These are phyloP conservation scores for Pithys albifrons DNA, from an alignment of 2,113 vertebrate species.

Conservation along the genomic window DNA sequence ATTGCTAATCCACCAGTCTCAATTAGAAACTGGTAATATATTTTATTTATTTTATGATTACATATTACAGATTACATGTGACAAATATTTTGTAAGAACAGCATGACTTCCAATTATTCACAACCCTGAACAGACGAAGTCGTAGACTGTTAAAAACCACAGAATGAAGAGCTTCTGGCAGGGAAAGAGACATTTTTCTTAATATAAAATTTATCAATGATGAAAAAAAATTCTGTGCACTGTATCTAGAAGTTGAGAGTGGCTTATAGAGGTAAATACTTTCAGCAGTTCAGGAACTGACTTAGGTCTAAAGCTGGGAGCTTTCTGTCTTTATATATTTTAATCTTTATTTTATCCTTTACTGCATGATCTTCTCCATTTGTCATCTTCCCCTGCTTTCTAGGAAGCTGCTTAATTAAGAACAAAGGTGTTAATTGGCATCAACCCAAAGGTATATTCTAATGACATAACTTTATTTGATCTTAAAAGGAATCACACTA, in stretches of 20 bases:
- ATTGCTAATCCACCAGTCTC: not conserved
- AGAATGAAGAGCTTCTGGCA: not conserved
- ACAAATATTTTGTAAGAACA: conserved; percentile 19
- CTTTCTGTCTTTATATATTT: not conserved
- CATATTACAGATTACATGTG: not conserved
- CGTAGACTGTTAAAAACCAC: not conserved
- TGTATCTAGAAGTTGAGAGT: not conserved
- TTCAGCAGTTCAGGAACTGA: not conserved
- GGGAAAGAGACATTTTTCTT: not conserved
- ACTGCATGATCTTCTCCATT: not conserved
- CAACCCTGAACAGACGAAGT: not conserved
- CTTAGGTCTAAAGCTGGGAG: not conserved
- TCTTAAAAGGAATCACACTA: not conserved
- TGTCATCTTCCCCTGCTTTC: not conserved
- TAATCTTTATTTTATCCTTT: not conserved
- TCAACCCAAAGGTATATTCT: not conserved
- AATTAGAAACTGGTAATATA: not conserved
- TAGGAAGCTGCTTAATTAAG: not conserved
- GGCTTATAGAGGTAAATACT: not conserved
- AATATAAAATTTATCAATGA: not conserved
- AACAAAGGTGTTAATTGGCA: not conserved
- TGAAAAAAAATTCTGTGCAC: not conserved
- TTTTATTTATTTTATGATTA: conserved; percentile 23
- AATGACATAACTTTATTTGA: not conserved
- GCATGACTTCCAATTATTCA: not conserved